Conservation (phyloP, 2,797 vertebrate genomes). For the Austrolebias charrua region DNA sequence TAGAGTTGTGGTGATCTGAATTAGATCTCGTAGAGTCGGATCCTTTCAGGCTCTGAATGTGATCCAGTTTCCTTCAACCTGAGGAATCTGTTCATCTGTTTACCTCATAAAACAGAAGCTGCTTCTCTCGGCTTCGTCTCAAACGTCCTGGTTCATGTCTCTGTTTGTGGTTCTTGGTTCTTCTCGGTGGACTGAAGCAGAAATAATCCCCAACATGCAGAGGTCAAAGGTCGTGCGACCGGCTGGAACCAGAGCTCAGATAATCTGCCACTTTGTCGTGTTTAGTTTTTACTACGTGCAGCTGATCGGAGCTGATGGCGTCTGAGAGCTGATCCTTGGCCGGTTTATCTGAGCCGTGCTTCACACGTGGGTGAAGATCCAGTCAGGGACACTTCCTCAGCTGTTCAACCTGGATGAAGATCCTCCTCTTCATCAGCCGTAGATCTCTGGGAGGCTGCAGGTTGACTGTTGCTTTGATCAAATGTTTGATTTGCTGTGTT, state of each 20-base stretch:
- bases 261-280: constrained; percentile 7
- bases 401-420: constrained; percentile 43
- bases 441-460: constrained; percentile 10
- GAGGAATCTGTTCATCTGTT: too few relatives aligned
- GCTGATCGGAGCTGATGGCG: constrained; percentile 32
- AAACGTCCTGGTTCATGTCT: too few relatives aligned
- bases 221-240: constrained; percentile 12
- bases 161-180: background rate
- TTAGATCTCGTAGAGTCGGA: too few relatives aligned
- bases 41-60: too few relatives aligned
- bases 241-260: constrained; percentile 20
- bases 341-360: constrained; percentile 26
- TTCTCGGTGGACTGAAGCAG: constrained; percentile 1
- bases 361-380: constrained; percentile 40
- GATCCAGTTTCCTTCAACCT: too few relatives aligned
- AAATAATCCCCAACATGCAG: constrained; percentile 8
- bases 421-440: constrained; percentile 26
- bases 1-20: too few relatives aligned
- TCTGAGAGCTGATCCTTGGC: constrained; percentile 22
- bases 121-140: too few relatives aligned
- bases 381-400: constrained; percentile 64
- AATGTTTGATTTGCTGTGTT: too few relatives aligned
- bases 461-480: too few relatives aligned
- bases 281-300: constrained; percentile 36
- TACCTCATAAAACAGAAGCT: too few relatives aligned